Conservation (phyloP, 2,797 vertebrate genomes). For the Aulostomus chinensis region DNA sequence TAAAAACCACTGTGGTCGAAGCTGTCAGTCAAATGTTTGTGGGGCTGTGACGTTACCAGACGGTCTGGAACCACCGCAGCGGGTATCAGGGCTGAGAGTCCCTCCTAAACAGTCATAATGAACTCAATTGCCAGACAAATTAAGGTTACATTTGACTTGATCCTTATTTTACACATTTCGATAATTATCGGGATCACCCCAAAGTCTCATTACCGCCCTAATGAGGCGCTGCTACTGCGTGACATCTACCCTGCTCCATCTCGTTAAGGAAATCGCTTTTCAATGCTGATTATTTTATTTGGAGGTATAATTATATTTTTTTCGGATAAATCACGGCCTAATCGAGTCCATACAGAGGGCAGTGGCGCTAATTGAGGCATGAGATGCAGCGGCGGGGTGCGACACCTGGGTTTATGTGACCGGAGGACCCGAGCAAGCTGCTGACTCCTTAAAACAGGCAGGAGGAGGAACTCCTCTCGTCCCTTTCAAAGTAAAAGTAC, state of each 20-base stretch:
- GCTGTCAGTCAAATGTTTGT: too few relatives aligned
- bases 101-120: conserved; percentile 65
- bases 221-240: conserved; percentile 97
- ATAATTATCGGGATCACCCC: conserved; percentile 83
- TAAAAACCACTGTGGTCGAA: too few relatives aligned
- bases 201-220: conserved; percentile 95
- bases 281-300: conserved; percentile 99
- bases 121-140: conserved; percentile 77
- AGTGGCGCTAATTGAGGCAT: conserved; percentile 91
- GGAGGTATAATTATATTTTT: conserved; percentile 99
- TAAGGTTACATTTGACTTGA: conserved; percentile 81
- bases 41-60: too few relatives aligned
- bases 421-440: too few relatives aligned
- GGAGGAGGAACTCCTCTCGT: too few relatives aligned
- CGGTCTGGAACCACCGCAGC: conserved; percentile 46
- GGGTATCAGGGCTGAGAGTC: conserved; percentile 37
- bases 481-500: too few relatives aligned
- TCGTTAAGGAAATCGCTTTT: conserved; percentile 99
- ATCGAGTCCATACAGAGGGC: conserved; percentile 96
- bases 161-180: conserved; percentile 84
- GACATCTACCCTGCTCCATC: conserved; percentile 94
- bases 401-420: conserved; percentile 75
- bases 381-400: conserved; percentile 85
- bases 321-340: conserved; percentile 99
- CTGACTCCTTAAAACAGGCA: too few relatives aligned